Base-by-base conservation (phyloP, 2,888 invertebrate species). In the Priapulus caudatus region DNA sequence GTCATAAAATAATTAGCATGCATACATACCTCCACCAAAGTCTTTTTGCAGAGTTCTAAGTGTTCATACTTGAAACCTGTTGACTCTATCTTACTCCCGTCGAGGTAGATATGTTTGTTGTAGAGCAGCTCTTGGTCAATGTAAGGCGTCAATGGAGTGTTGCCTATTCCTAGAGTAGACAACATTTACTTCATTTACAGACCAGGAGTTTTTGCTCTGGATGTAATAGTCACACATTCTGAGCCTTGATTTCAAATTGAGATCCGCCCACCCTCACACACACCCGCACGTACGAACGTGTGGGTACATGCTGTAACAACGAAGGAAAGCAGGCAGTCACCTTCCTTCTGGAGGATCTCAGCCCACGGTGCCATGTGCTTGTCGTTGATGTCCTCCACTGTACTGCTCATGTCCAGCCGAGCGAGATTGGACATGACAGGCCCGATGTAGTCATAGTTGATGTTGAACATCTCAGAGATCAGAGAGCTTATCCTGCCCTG, bases 291-390 rank as follows among this genome's bases (percentile, higher is more conserved):
- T n/a, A n/a, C n/a, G n/a, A n/a, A n/a, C n/a, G n/a, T n/a, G n/a
- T n/a, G n/a, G n/a, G n/a, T n/a, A n/a, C n/a, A n/a, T n/a, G n/a
- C n/a, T n/a, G n/a, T n/a, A n/a, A n/a, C n/a, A n/a, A n/a, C n/a
- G n/a, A n/a, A n/a, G n/a, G n/a, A n/a, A n/a, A n/a, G n/a, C n/a
- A n/a, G n/a, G n/a, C n/a, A n/a, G n/a, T n/a, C n/a, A n/a, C n/a
- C 75, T 69, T 86, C 82, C 57, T 75, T 74, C 57, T 81, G 78
- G 67, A 91, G 91, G 22, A 86, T 80, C 65, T 84, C 84, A 0
- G 89, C 89, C 92, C 92, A 92, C 18, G 90, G 89, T 0, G 79
- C 81, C 74, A 91, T 79, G 70, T 92, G 92, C 68, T 90, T 90
- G 72, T 92, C 91, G 70, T 92, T 92, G 1, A 88, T 87, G 64